Evolutionary conservation across 2,113 vertebrate genomes (phyloP).

Genomic region (Tragulus kanchil): DNA sequence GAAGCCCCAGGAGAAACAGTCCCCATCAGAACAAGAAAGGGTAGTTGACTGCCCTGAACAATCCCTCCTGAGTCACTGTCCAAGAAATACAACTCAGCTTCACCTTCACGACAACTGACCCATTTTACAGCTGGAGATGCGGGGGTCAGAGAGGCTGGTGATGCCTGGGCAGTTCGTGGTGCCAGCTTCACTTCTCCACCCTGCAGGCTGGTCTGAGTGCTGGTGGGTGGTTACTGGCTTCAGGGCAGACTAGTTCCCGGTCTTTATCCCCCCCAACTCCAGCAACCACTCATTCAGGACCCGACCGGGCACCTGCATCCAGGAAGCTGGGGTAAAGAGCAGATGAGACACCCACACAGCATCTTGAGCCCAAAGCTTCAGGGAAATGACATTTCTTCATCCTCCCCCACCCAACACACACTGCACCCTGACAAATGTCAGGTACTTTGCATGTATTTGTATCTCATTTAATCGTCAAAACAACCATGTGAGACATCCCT

Average conservation of each 20-base stretch:
- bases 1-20: neutral
- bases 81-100: neutral
- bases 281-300: neutral
- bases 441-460: too few relatives aligned
- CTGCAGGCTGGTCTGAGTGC: neutral
- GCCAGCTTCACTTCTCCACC: neutral
- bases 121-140: neutral
- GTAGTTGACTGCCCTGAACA: rapidly evolving
- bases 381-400: neutral
- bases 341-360: neutral
- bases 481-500: rapidly evolving
- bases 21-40: neutral
- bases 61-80: neutral
- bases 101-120: rapidly evolving
- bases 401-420: too few relatives aligned
- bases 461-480: neutral
- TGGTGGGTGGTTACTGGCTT: neutral
- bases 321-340: neutral
- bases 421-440: neutral
- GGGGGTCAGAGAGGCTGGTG: neutral
- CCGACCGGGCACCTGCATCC: neutral
- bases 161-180: too few relatives aligned
- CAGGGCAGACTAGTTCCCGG: neutral
- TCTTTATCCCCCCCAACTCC: neutral
- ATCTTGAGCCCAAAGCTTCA: neutral